These are phyloP conservation scores for Chloroclystis v-ata DNA, from an alignment of 2,888 invertebrate species.

Conservation along the genomic window DNA sequence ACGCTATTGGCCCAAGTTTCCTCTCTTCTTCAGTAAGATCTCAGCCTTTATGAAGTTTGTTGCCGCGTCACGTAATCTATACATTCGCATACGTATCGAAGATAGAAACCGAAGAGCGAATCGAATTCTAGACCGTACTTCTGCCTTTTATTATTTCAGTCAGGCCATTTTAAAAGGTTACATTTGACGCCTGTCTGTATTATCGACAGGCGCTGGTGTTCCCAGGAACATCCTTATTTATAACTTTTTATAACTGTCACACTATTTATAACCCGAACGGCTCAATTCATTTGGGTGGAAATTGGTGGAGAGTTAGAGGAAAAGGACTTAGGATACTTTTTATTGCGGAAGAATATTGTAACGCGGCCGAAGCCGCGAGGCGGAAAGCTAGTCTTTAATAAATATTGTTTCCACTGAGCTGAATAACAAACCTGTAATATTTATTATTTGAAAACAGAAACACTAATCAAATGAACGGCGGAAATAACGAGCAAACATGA, in stretches of 20 bases:
- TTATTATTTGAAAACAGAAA: conserved; percentile 15
- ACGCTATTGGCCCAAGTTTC: conserved; percentile 30
- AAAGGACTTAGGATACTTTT: no score
- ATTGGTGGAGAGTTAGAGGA: no score
- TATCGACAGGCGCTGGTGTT: no score
- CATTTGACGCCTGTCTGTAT: no score
- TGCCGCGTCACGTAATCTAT: conserved; percentile 50
- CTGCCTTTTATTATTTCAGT: no score
- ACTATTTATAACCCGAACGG: no score
- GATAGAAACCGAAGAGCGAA: conserved; percentile 5
- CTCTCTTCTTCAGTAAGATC: conserved; percentile 37
- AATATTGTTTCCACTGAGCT: background rate
- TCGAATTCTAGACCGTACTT: background rate
- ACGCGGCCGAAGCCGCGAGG: no score
- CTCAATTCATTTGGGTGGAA: no score
- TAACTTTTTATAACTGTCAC: no score
- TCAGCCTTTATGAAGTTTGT: conserved; percentile 46
- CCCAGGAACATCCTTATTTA: no score
- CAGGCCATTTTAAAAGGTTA: no score
- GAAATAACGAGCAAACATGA: conserved; percentile 27
- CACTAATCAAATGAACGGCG: conserved; percentile 18
- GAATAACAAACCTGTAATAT: conserved; percentile 1
- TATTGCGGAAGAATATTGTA: no score
- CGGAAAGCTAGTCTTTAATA: background rate
- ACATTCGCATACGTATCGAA: conserved; percentile 10